These are phyloP conservation scores for Budorcas taxicolor DNA, from an alignment of 2,113 vertebrate genomes.

Conservation along the genomic window DNA sequence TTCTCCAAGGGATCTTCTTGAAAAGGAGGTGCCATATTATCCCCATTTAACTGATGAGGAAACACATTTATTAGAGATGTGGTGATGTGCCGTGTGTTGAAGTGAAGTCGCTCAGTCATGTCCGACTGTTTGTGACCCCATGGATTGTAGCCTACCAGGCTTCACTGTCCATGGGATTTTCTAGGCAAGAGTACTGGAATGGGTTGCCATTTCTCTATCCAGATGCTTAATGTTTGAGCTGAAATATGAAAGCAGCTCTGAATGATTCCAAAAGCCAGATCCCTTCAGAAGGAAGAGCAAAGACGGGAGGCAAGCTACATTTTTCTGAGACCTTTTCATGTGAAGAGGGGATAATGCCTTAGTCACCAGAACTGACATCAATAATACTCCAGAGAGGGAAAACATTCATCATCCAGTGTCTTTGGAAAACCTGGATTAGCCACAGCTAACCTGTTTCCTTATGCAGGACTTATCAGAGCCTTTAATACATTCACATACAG, in stretches of 20 bases:
- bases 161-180: background rate
- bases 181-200: background rate
- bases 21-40: background rate
- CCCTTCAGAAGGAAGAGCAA: background rate
- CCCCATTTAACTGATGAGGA: background rate
- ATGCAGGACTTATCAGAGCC: background rate
- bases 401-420: background rate
- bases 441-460: background rate
- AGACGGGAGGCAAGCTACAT: background rate
- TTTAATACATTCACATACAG: background rate
- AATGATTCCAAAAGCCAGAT: background rate
- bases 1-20: background rate
- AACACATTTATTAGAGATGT: rapidly evolving
- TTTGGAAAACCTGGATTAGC: background rate
- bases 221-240: background rate
- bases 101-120: background rate
- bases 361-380: background rate
- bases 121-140: background rate
- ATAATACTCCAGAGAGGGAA: background rate
- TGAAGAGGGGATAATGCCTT: background rate
- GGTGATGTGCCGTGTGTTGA: background rate
- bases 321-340: background rate
- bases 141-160: background rate
- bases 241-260: background rate
- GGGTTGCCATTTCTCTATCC: background rate